These are phyloP conservation scores for Onychostoma macrolepis DNA, from an alignment of 2,113 vertebrate species.

Conservation along the genomic window DNA sequence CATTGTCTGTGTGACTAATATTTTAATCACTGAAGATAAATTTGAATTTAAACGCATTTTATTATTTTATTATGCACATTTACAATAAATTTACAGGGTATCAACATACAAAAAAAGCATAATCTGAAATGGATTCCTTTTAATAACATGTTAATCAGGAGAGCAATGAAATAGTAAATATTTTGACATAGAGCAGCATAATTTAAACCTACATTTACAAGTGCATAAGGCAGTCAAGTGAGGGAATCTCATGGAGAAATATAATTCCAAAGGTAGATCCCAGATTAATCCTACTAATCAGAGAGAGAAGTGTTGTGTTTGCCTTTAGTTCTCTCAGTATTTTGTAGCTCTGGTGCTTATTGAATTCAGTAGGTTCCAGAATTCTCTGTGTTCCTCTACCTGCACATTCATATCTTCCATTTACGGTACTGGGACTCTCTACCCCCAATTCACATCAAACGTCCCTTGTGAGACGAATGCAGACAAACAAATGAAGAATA, in stretches of 20 bases:
- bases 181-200: not conserved
- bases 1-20: not conserved
- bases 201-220: not conserved
- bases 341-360: not conserved
- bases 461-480: not conserved
- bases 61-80: not conserved
- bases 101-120: not conserved
- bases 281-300: not conserved
- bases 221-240: not conserved
- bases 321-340: not conserved
- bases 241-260: not conserved
- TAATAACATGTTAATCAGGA: not conserved
- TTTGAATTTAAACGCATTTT: not conserved
- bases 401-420: slow-evolving; percentile 13
- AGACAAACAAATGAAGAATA: slow-evolving; percentile 46
- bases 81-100: not conserved
- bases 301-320: not conserved
- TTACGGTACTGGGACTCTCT: slow-evolving; percentile 2
- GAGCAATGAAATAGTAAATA: not conserved
- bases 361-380: not conserved
- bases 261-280: not conserved
- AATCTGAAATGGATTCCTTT: not conserved
- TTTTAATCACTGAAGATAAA: not conserved
- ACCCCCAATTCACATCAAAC: slow-evolving; percentile 13
- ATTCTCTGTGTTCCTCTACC: not conserved